Conservation (phyloP, 2,797 vertebrate genomes). For the Ctenopoma multispine region DNA sequence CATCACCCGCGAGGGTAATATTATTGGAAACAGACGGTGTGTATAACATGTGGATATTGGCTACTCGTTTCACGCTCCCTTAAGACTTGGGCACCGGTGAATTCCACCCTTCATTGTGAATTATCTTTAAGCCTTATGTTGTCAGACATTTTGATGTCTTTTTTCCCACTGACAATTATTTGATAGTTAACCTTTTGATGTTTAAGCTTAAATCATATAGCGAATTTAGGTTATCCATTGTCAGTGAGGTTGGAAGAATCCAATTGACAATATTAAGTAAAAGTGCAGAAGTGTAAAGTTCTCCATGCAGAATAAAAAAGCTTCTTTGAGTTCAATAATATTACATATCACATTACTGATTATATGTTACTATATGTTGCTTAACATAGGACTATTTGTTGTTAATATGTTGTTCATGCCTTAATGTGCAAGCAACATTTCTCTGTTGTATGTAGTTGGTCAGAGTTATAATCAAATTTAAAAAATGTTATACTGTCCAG, state of each 20-base stretch:
- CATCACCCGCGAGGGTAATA: slow-evolving; percentile 75
- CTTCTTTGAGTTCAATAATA: neutral
- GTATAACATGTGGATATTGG: slow-evolving; percentile 78
- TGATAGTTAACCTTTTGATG: slow-evolving; percentile 15
- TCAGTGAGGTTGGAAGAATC: neutral
- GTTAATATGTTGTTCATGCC: neutral
- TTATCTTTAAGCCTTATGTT: slow-evolving; percentile 62
- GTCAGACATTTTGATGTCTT: slow-evolving; percentile 37
- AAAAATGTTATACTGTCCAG: neutral
- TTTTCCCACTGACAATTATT: slow-evolving; percentile 33
- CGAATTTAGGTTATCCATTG: neutral
- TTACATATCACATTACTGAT: neutral
- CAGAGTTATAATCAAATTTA: neutral
- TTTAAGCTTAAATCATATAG: slow-evolving; percentile 13
- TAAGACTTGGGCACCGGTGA: slow-evolving; percentile 56
- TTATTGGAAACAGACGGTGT: slow-evolving; percentile 82
- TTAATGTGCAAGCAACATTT: neutral
- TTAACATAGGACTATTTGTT: no score
- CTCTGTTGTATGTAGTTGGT: neutral
- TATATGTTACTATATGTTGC: neutral
- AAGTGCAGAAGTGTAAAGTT: neutral
- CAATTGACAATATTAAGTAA: neutral
- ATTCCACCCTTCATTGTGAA: slow-evolving; percentile 70
- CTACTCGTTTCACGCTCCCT: slow-evolving; percentile 68
- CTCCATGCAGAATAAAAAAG: neutral